phyloP scores from a whole-genome alignment of 2,888 invertebrate species.

The Epistrophe eligans region DNA sequence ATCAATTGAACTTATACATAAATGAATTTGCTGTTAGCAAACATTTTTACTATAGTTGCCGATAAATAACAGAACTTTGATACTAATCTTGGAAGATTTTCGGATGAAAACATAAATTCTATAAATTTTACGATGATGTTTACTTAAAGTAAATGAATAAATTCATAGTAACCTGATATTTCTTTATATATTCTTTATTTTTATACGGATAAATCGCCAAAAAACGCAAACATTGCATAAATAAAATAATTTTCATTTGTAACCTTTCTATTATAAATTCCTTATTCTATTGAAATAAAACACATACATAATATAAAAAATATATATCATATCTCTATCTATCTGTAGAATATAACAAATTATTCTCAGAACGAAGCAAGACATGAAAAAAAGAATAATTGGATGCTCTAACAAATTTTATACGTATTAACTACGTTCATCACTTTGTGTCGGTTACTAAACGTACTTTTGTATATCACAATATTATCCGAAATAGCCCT shows the following conservation, averaged over 20 bases:
- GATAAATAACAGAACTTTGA: too few species aligned
- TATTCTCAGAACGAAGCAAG: constrained; percentile 26
- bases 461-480: constrained; percentile 77
- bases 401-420: constrained; percentile 56
- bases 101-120: too few species aligned
- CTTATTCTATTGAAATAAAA: constrained; percentile 6
- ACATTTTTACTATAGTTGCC: too few species aligned
- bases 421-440: constrained; percentile 74
- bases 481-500: constrained; percentile 78
- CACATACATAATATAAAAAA: constrained; percentile 30
- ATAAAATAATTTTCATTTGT: neutral
- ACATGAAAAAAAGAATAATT: constrained; percentile 11
- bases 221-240: neutral
- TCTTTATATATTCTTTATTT: neutral
- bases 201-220: neutral
- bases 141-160: too few species aligned
- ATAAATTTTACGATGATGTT: too few species aligned
- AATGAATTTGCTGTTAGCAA: too few species aligned
- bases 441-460: constrained; percentile 77
- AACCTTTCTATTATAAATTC: constrained; percentile 18
- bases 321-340: constrained; percentile 22
- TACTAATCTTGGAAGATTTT: too few species aligned
- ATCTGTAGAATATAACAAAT: constrained; percentile 20
- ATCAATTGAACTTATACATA: too few species aligned
- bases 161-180: neutral